Evolutionary conservation across 1,140 invertebrate species (phyloP), one percentile per base, ranked within the genome.

Genomic region (Ceratoteleas bidentatus): DNA sequence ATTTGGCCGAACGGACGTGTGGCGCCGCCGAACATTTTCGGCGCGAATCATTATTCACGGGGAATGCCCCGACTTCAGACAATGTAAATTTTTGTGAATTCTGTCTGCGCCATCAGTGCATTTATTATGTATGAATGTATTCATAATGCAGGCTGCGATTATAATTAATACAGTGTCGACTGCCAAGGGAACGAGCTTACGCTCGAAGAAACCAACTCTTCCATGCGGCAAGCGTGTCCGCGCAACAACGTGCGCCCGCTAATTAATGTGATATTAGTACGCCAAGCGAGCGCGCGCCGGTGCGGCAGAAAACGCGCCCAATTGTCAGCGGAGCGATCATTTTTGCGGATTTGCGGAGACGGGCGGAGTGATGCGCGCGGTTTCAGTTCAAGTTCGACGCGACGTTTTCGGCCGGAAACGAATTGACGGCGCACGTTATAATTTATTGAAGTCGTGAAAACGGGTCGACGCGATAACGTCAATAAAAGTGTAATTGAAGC

Each of bases 161-260:
- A 74, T 81, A 81, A 78, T 78, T 78, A 78, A 74, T 81, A 81
- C 50, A 74, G 57, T 65, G 66, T 80, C 57, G 62, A 69, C 77
- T 80, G 77, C 69, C 77, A 73, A 70, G 68, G 74, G 77, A 80
- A 68, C 49, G 61, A 57, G 57, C 57, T 80, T 45, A 74, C 69
- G 77, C 77, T 69, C 58, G 69, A 74, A 72, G 69, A 68, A 80
- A 66, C 69, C 77, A 56, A 60, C 69, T 80, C 77, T 80, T 80
- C 62, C 64, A 80, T 58, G 57, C 69, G 52, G 70, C 14, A 69
- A 62, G 70, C 52, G 13, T 74, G 64, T 68, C 64, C 64, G 57
- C 50, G 62, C 40, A 66, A 69, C 77, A 80, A 61, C 64, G 64
- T 69, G 50, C 62, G 10, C 64, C 24, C 56, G 40, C 70, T 81